phyloP scores from a whole-genome alignment of 2,888 invertebrate genomes.

The Drosophila fulvimacula region DNA sequence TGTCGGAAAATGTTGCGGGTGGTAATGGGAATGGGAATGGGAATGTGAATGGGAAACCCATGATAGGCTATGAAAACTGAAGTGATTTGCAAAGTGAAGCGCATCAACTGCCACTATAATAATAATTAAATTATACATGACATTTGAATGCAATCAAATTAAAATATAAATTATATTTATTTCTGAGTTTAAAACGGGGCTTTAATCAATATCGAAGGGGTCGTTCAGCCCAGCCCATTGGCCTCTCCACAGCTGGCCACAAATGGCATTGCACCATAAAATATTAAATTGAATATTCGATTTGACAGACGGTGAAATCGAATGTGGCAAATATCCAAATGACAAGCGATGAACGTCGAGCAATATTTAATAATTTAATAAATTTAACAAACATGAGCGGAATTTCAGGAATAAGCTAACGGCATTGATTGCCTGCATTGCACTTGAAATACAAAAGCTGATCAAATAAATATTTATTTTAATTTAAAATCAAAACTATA shows the following conservation, averaged over 20 bases:
- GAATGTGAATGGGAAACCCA: neutral
- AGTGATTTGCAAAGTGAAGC: constrained; percentile 9
- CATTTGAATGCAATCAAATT: constrained; percentile 63
- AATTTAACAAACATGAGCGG: neutral
- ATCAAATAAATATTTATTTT: neutral
- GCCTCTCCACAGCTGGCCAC: neutral
- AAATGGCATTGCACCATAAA: constrained; percentile 38
- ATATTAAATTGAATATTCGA: constrained; percentile 45
- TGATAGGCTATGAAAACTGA: neutral
- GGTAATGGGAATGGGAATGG: neutral
- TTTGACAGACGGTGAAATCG: constrained; percentile 38
- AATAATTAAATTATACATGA: constrained; percentile 65
- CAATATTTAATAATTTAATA: constrained; percentile 25
- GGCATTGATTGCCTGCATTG: neutral
- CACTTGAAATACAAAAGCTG: no score
- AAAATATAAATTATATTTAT: constrained; percentile 48
- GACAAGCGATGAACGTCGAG: constrained; percentile 20
- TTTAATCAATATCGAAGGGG: neutral
- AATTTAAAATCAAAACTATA: neutral
- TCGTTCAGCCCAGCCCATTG: no score
- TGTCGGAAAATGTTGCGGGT: constrained; percentile 14
- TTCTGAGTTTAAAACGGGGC: constrained; percentile 14
- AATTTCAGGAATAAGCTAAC: neutral
- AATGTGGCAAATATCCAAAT: constrained; percentile 10
- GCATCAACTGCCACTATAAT: constrained; percentile 25